Evolutionary conservation across 2,888 invertebrate species (phyloP), one percentile per base, ranked within the genome.

Genomic region (Tetheella fluctuosa): DNA sequence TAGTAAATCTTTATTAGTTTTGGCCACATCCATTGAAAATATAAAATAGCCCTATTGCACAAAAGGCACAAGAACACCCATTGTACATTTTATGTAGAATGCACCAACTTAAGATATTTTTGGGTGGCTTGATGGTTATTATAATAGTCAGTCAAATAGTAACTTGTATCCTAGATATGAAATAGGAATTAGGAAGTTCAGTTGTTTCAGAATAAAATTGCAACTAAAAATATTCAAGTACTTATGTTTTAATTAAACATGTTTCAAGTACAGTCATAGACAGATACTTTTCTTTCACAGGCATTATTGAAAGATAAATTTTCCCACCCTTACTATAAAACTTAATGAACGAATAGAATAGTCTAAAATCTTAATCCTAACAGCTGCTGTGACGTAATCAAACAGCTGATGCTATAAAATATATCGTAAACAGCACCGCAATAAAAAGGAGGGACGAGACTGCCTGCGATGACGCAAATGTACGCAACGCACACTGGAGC

Each of bases 331-430:
- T 71, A 58, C 57, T n/a, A 54, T 39, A 17, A 17, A 69, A 67
- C 71, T 68, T 66, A 74, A 69, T 73, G 48, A 66, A 71, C 70
- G 65, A 67, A 64, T 64, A 72, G 71, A 76, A 79, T 80, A 74
- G 64, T 69, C 71, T 61, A 68, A 74, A 75, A 71, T 72, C 70
- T 64, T 70, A 71, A 74, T 76, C 70, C 70, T 58, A 79, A 78
- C 79, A 80, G 73, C 71, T 84, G 80, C 81, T 77, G 81, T 85
- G 81, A 84, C 84, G 85, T 79, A 85, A 85, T 80, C 74, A 77
- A 86, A 85, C 91, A 91, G 90, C 90, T 92, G 90, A 86, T 89
- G 78, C 83, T 79, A 81, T 88, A 84, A 88, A 86, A 83, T 85
- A 82, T 77, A 78, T 77, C 81, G 84, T 85, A 80, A 84, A 86